phyloP scores from a whole-genome alignment of 2,888 invertebrate species.

The Chironomus tentans region DNA sequence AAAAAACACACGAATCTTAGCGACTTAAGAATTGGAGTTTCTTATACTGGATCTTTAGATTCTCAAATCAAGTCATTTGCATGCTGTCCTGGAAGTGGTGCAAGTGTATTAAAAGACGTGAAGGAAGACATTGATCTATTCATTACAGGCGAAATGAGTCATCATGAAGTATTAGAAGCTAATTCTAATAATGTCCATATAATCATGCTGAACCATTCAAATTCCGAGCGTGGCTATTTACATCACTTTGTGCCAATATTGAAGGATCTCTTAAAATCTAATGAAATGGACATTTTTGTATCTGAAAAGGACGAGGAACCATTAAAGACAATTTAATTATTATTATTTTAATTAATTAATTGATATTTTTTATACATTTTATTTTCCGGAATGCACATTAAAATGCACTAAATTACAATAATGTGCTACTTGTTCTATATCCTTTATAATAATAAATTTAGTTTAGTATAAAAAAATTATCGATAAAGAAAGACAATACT shows the following conservation, averaged over 20 bases:
- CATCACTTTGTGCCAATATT: slow-evolving; percentile 47
- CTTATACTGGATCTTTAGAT: slow-evolving; percentile 39
- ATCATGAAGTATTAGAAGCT: slow-evolving; percentile 86
- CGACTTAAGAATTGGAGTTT: slow-evolving; percentile 65
- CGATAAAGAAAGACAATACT: neutral
- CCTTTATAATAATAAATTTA: neutral
- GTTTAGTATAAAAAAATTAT: neutral
- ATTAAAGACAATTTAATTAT: neutral
- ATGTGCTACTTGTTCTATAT: neutral
- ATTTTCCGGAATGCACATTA: slow-evolving; percentile 1
- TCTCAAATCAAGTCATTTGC: slow-evolving; percentile 56
- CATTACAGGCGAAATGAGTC: slow-evolving; percentile 88
- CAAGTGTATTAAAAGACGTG: slow-evolving; percentile 61
- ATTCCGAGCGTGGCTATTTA: slow-evolving; percentile 86
- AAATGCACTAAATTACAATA: neutral
- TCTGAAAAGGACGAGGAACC: slow-evolving; percentile 2
- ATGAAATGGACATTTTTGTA: slow-evolving; percentile 41
- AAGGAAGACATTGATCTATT: slow-evolving; percentile 60
- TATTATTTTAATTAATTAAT: too few species aligned
- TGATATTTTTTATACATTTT: neutral
- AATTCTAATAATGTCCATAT: slow-evolving; percentile 68
- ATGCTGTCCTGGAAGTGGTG: slow-evolving; percentile 76
- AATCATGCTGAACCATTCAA: slow-evolving; percentile 85
- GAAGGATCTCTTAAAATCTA: slow-evolving; percentile 34
- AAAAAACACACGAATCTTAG: slow-evolving; percentile 60